Conservation (phyloP, 2,113 vertebrate genomes). For the Anarhynchus alexandrinus region DNA sequence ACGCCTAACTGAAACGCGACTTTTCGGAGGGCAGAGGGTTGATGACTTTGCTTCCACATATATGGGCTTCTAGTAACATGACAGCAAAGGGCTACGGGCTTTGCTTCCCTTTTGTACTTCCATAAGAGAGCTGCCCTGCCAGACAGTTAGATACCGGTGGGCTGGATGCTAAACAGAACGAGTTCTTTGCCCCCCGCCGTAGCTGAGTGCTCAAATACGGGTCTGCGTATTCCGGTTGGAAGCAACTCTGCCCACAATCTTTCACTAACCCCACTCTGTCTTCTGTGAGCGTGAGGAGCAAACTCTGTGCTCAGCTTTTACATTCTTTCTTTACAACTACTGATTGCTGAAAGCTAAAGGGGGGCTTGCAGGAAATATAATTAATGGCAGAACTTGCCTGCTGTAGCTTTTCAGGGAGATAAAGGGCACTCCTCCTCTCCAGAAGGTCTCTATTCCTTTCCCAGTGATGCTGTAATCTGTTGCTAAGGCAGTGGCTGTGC, state of each 20-base stretch:
- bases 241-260: not conserved
- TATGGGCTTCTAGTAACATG: not conserved
- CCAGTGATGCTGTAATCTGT: conserved; percentile 62
- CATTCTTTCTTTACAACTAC: not conserved
- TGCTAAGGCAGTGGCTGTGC: conserved; percentile 71
- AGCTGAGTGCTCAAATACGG: not conserved
- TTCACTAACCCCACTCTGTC: not conserved
- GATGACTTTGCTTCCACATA: not conserved
- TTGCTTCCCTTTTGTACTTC: not conserved
- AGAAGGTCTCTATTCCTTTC: conserved; percentile 58
- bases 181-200: not conserved
- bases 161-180: not conserved
- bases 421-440: conserved; percentile 54
- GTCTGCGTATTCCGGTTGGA: not conserved
- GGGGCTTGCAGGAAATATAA: not conserved
- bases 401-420: conserved; percentile 28
- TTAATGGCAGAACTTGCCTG: conserved; percentile 20
- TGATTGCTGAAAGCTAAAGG: not conserved
- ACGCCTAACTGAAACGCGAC: not conserved
- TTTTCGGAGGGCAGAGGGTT: not conserved
- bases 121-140: not conserved
- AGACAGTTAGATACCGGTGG: not conserved
- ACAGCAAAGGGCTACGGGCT: not conserved
- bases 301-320: not conserved
- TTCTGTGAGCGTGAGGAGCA: not conserved